Percentiles rank a stretch among this genome's conserved stretches.
Evolutionary conservation across 2,888 invertebrate species (phyloP).

Genomic region (Hirtodrosophila alboralis): DNA sequence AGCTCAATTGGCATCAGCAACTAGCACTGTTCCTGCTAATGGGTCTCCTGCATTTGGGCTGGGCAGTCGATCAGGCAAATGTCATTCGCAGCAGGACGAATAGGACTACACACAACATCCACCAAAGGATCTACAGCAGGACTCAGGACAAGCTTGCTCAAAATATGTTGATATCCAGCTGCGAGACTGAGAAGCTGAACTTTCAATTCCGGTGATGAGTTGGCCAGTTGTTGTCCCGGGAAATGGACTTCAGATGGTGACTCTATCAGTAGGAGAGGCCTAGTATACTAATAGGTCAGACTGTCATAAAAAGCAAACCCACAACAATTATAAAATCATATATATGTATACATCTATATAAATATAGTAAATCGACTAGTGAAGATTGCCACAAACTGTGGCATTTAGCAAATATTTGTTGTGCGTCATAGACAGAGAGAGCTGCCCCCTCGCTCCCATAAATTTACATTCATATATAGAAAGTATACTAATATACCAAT

Average conservation of each 20-base stretch:
- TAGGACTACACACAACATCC: slow-evolving; percentile 3
- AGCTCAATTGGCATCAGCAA: slow-evolving; percentile 37
- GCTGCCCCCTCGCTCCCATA: slow-evolving; percentile 22
- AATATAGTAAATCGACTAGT: slow-evolving; percentile 52
- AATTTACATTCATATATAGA: slow-evolving; percentile 12
- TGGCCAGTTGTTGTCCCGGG: slow-evolving; percentile 23
- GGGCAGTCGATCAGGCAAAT: slow-evolving; percentile 18
- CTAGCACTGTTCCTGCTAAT: slow-evolving; percentile 32
- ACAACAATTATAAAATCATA: too few relatives aligned
- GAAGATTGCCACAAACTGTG: slow-evolving; percentile 38
- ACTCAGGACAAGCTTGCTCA: not conserved
- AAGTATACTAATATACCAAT: slow-evolving; percentile 23
- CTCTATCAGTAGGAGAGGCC: not conserved
- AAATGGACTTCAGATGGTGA: slow-evolving; percentile 40
- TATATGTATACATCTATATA: slow-evolving; percentile 10
- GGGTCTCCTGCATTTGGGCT: slow-evolving; percentile 45
- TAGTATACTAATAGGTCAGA: not conserved
- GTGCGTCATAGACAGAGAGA: slow-evolving; percentile 49
- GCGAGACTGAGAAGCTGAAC: not conserved
- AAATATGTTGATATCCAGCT: too few relatives aligned
- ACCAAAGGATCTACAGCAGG: slow-evolving; percentile 6
- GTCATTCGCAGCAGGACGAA: slow-evolving; percentile 7
- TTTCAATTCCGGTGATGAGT: slow-evolving; percentile 50
- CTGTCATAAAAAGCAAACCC: not conserved
- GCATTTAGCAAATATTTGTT: slow-evolving; percentile 52